Evolutionary conservation across 2,888 invertebrate genomes (phyloP).

Genomic region (Patella pellucida): DNA sequence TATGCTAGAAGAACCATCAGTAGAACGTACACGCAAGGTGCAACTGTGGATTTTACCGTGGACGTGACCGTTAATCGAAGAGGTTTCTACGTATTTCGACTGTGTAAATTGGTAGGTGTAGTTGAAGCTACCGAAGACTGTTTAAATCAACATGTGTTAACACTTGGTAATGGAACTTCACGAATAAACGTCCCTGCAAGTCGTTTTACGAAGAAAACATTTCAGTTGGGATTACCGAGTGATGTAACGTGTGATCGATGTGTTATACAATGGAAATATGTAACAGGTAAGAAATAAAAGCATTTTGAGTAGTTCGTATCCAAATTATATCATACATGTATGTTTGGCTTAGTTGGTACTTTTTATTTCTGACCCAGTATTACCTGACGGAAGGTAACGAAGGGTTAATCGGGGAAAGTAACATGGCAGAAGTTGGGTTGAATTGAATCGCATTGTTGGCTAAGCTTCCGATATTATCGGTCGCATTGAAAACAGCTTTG

Average conservation of each 20-base stretch:
- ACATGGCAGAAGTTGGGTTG: no score
- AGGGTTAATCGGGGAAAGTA: no score
- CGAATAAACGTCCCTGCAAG: background rate
- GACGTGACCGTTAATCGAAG: conserved; percentile 62
- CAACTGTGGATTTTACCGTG: conserved; percentile 49
- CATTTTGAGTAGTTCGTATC: no score
- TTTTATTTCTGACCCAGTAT: no score
- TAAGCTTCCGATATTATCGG: no score
- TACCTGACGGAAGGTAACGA: no score
- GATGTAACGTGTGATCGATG: conserved; percentile 40
- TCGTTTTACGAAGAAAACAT: conserved; percentile 15
- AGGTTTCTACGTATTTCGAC: conserved; percentile 62
- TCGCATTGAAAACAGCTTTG: no score
- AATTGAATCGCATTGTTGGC: no score
- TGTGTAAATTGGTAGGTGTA: conserved; percentile 47
- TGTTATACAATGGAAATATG: conserved; percentile 47
- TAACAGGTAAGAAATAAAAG: conserved; percentile 35
- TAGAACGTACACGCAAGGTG: conserved; percentile 50
- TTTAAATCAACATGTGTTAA: conserved; percentile 37
- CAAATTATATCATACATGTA: no score
- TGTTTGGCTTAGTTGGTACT: no score
- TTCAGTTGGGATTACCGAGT: conserved; percentile 35
- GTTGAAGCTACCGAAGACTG: conserved; percentile 42
- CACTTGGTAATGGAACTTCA: conserved; percentile 24
- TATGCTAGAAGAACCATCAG: conserved; percentile 56